A percentile compares a stretch with the other conserved stretches of the same genome.
Conservation (phyloP, 2,797 vertebrate species). For the Alcedo atthis region DNA sequence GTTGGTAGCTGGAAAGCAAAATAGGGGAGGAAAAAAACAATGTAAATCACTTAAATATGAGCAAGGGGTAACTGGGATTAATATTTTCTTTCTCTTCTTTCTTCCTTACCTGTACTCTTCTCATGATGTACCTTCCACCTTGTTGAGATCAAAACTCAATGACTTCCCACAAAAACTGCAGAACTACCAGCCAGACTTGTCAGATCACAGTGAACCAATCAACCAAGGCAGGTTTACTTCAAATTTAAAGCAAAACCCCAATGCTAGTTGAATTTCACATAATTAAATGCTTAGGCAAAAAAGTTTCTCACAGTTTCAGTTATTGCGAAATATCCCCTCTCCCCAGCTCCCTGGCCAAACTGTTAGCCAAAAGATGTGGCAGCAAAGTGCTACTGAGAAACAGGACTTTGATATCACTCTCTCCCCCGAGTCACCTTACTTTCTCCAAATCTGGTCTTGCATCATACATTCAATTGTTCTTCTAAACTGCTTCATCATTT, state of each 20-base stretch:
- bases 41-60: background rate
- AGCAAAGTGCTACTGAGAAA: background rate
- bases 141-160: background rate
- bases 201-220: background rate
- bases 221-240: background rate
- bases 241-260: background rate
- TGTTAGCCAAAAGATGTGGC: background rate
- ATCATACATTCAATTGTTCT: background rate
- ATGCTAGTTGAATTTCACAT: background rate
- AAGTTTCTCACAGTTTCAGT: background rate
- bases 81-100: background rate
- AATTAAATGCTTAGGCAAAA: background rate
- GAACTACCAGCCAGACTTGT: background rate
- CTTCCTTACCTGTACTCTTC: background rate
- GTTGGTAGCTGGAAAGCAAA: background rate
- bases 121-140: accelerated
- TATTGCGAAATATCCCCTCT: background rate
- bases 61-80: background rate
- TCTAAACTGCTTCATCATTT: background rate
- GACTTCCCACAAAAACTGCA: background rate
- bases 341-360: background rate
- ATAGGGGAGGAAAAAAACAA: background rate
- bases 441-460: background rate
- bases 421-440: background rate
- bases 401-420: background rate